A percentile compares a stretch with the other conserved stretches of the same genome.
phyloP scores from a whole-genome alignment of 2,888 invertebrate genomes.

The Julus scanicus region DNA sequence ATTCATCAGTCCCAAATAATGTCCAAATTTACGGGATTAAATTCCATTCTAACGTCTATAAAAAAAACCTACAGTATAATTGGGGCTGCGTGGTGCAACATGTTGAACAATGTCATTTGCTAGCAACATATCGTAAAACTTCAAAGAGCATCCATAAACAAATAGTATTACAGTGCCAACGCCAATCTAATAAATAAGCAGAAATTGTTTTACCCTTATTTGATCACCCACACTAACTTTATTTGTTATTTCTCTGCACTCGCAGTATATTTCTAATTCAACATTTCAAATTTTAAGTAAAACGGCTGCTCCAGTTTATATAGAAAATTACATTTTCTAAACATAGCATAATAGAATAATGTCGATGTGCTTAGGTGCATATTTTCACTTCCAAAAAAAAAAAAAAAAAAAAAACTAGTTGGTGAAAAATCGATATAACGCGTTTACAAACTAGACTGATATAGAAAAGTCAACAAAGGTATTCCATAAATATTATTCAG shows the following conservation, averaged over 20 bases:
- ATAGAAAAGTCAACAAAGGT: not conserved
- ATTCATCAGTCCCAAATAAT: not conserved
- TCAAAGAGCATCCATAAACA: constrained; percentile 28
- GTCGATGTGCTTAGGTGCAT: not conserved
- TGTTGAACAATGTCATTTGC: constrained; percentile 25
- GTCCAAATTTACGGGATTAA: constrained; percentile 34
- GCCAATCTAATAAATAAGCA: constrained; percentile 26
- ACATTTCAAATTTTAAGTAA: not conserved
- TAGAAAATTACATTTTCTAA: not conserved
- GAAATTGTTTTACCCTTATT: not conserved
- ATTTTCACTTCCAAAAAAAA: not conserved
- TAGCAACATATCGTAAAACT: not conserved
- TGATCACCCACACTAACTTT: constrained; percentile 9
- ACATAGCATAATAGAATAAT: not conserved
- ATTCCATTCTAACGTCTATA: constrained; percentile 1
- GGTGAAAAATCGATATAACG: not conserved
- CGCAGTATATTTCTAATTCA: not conserved
- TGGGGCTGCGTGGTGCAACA: not conserved
- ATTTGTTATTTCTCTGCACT: not conserved
- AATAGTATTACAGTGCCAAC: not conserved
- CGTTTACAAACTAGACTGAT: not conserved
- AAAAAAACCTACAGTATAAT: not conserved
- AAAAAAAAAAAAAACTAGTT: not conserved
- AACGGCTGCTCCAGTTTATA: not conserved
- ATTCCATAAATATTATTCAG: not conserved